These are phyloP conservation scores for Autographa pulchrina DNA, from an alignment of 2,888 invertebrate species.

Conservation along the genomic window DNA sequence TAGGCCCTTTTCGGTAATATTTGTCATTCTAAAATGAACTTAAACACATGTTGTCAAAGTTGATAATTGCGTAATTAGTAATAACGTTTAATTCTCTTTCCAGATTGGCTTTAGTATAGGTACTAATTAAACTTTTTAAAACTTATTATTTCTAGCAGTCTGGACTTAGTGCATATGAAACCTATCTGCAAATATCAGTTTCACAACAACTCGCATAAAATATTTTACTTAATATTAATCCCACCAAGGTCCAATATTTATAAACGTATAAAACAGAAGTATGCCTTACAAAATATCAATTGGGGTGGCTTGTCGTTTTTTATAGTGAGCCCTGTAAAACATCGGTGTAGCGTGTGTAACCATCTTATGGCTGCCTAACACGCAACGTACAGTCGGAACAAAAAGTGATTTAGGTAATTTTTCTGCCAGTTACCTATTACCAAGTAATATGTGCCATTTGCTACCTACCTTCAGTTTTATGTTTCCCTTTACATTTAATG, in stretches of 20 bases:
- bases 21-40: no score
- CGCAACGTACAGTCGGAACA: conserved; percentile 78
- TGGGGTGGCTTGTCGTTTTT: conserved; percentile 82
- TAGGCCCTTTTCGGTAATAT: no score
- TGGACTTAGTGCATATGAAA: not conserved
- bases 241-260: conserved; percentile 61
- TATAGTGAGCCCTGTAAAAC: conserved; percentile 84
- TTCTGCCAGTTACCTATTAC: conserved; percentile 67
- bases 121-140: no score
- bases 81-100: no score
- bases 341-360: conserved; percentile 81
- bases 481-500: conserved; percentile 67
- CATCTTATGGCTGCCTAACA: conserved; percentile 81
- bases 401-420: conserved; percentile 78
- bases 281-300: conserved; percentile 85
- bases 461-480: conserved; percentile 58
- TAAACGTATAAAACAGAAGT: conserved; percentile 78
- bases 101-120: no score
- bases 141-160: not conserved
- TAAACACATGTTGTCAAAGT: no score
- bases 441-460: conserved; percentile 66
- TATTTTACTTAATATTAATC: conserved; percentile 62
- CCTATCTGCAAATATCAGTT: not conserved
- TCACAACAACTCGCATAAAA: conserved; percentile 47
- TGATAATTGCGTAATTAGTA: no score